These are phyloP conservation scores for Falco columbarius DNA, from an alignment of 2,797 vertebrate species.

Conservation along the genomic window DNA sequence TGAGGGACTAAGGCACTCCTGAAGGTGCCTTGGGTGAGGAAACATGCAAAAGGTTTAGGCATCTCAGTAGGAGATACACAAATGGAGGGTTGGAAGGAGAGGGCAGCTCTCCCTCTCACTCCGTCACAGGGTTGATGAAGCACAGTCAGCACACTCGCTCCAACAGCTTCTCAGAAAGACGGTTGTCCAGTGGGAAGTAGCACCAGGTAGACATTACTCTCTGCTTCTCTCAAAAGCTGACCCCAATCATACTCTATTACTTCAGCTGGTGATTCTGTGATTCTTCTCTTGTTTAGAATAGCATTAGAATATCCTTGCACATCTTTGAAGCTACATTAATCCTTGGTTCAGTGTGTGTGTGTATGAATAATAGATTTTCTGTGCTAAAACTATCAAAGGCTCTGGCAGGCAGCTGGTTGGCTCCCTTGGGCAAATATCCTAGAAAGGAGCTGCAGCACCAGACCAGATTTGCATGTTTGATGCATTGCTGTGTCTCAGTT, in stretches of 20 bases:
- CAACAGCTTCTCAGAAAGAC: neutral
- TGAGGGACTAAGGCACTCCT: neutral
- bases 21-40: neutral
- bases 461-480: constrained; percentile 51
- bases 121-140: rapidly evolving
- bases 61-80: rapidly evolving
- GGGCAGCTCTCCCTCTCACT: neutral
- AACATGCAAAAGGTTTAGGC: rapidly evolving
- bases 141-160: rapidly evolving
- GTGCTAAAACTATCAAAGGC: constrained; percentile 26
- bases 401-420: constrained; percentile 1
- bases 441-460: constrained; percentile 10
- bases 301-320: neutral
- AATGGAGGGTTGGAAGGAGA: neutral
- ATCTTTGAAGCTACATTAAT: neutral
- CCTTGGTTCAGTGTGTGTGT: neutral
- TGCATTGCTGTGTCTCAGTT: constrained; percentile 25
- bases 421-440: constrained; percentile 32
- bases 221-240: neutral
- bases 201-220: neutral
- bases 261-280: neutral
- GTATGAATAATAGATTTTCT: constrained; percentile 29
- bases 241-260: neutral
- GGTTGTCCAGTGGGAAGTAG: rapidly evolving
- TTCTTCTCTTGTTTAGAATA: neutral